Percentiles rank a stretch among this genome's conserved stretches.
Evolutionary conservation across 2,797 vertebrate genomes (phyloP).

Genomic region (Orestias chungarensis): DNA sequence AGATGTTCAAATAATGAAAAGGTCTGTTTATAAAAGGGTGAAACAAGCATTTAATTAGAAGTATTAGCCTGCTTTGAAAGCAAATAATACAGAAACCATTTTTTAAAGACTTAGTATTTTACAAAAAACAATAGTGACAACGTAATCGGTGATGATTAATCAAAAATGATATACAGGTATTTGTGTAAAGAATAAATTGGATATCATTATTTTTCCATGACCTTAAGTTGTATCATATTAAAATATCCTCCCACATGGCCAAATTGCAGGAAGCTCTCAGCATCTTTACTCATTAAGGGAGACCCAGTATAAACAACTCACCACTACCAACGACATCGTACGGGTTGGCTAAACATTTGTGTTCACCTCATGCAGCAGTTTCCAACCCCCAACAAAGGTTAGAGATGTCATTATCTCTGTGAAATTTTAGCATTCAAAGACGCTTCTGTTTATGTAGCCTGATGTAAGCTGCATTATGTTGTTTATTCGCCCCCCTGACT

Average conservation of each 20-base stretch:
- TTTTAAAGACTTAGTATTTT: not conserved
- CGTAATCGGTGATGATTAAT: not conserved
- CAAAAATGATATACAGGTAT: not conserved
- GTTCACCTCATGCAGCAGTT: not conserved
- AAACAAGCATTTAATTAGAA: not conserved
- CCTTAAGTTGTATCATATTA: not conserved
- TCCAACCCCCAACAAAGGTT: not conserved
- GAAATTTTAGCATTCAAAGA: not conserved
- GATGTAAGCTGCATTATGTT: not conserved
- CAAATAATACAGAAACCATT: not conserved
- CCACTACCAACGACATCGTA: conserved; percentile 9
- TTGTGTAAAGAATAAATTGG: not conserved
- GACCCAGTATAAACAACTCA: conserved; percentile 23
- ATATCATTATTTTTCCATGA: not conserved
- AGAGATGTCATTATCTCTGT: conserved; percentile 22
- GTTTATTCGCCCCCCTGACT: conserved; percentile 21
- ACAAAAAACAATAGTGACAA: not conserved
- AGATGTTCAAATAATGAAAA: not conserved
- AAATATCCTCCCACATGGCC: conserved; percentile 2
- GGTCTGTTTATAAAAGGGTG: not conserved
- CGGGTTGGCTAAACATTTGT: conserved; percentile 10
- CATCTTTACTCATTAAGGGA: conserved; percentile 21
- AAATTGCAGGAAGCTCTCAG: not conserved
- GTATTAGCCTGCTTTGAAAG: not conserved
- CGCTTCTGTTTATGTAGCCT: not conserved